Conservation (phyloP, 2,797 vertebrate genomes). For the Pseudochaenichthys georgianus region DNA sequence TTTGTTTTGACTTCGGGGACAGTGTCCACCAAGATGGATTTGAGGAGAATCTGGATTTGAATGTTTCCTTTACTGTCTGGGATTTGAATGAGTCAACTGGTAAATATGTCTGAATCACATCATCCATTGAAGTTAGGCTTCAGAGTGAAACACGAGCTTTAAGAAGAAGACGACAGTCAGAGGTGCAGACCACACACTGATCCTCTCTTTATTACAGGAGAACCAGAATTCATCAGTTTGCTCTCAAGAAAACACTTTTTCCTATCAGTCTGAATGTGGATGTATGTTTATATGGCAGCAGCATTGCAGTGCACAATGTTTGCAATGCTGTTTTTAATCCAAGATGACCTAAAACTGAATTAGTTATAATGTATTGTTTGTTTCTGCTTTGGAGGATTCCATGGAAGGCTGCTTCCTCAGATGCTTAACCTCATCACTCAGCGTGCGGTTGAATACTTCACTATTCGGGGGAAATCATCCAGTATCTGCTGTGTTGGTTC, state of each 20-base stretch:
- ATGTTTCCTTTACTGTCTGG: slow-evolving; percentile 40
- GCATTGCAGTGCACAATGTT: not conserved
- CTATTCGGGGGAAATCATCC: not conserved
- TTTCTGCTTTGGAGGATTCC: not conserved
- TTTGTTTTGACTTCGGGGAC: no score
- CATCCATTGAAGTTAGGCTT: slow-evolving; percentile 20
- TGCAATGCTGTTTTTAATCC: no score
- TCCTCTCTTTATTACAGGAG: slow-evolving; percentile 27
- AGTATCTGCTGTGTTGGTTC: not conserved
- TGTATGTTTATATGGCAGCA: slow-evolving; percentile 1
- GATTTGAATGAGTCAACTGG: slow-evolving; percentile 55
- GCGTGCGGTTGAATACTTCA: not conserved
- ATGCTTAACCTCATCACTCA: not conserved
- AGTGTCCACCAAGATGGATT: not conserved
- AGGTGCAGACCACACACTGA: slow-evolving; percentile 43
- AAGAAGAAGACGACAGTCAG: slow-evolving; percentile 22
- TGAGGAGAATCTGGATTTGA: not conserved
- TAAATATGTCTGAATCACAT: slow-evolving; percentile 59
- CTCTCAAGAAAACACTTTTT: slow-evolving; percentile 3
- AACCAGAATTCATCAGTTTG: slow-evolving; percentile 13
- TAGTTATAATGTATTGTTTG: no score
- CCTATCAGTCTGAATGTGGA: not conserved
- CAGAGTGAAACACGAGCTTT: slow-evolving; percentile 9
- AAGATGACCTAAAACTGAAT: no score
- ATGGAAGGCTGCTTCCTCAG: slow-evolving; percentile 2